phyloP scores from a whole-genome alignment of 1,140 invertebrate genomes.

The Diorhabda carinulata region DNA sequence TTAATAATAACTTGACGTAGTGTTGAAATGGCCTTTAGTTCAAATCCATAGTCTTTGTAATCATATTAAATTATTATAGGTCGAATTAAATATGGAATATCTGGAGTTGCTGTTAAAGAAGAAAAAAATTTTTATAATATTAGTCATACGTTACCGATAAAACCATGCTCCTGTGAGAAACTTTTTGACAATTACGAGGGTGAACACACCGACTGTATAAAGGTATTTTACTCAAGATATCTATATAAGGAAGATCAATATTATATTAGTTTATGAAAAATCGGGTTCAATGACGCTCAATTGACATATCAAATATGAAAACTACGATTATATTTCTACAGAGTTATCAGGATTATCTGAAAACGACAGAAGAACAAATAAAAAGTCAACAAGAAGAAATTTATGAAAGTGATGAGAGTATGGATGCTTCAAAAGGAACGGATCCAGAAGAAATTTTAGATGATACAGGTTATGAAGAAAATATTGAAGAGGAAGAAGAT shows the following conservation, averaged over 20 bases:
- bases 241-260: too few relatives aligned
- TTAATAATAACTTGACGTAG: too few relatives aligned
- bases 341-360: slow-evolving; percentile 31
- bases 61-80: slow-evolving; percentile 4
- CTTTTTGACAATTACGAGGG: slow-evolving; percentile 32
- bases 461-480: neutral
- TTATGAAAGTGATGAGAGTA: neutral
- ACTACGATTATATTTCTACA: too few relatives aligned
- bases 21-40: too few relatives aligned
- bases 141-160: slow-evolving; percentile 22
- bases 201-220: slow-evolving; percentile 19
- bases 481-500: too few relatives aligned
- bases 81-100: slow-evolving; percentile 36
- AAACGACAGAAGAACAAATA: slow-evolving; percentile 23
- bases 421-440: neutral
- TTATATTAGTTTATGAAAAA: too few relatives aligned
- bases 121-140: slow-evolving; percentile 40
- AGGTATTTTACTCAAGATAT: too few relatives aligned
- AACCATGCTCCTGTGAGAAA: slow-evolving; percentile 35
- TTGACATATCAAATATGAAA: too few relatives aligned
- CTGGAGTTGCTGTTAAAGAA: slow-evolving; percentile 35
- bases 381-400: neutral
- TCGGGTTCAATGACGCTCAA: too few relatives aligned
- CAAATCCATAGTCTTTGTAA: too few relatives aligned
- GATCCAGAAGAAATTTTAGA: slow-evolving; percentile 7